Percentiles rank a stretch among this genome's conserved stretches.
These are phyloP conservation scores for Spizaetus ornatus DNA, from an alignment of 2,113 vertebrate genomes.

Conservation along the genomic window DNA sequence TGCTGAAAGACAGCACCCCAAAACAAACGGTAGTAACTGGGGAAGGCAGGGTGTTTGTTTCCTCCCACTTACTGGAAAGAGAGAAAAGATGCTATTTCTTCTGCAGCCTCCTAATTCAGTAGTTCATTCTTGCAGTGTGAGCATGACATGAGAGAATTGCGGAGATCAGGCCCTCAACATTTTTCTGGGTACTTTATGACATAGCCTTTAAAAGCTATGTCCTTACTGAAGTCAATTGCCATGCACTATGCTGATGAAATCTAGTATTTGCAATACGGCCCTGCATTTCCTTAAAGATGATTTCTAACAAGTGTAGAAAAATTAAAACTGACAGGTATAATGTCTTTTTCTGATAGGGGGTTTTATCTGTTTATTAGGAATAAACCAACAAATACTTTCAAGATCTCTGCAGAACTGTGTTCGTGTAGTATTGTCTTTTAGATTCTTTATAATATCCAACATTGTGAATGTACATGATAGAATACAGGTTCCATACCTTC, in stretches of 20 bases:
- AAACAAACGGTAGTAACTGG: background rate
- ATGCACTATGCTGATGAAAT: background rate
- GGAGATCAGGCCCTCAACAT: background rate
- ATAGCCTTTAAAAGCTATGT: background rate
- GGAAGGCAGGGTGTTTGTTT: background rate
- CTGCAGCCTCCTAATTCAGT: background rate
- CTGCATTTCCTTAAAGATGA: background rate
- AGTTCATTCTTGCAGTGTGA: background rate
- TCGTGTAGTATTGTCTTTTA: background rate
- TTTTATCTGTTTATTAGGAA: background rate
- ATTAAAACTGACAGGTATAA: background rate
- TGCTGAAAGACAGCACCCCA: background rate
- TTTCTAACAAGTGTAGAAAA: background rate
- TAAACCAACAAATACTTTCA: background rate
- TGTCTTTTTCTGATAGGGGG: background rate
- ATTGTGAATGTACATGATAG: background rate
- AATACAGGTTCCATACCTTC: background rate
- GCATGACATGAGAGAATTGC: background rate
- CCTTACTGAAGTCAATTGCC: background rate
- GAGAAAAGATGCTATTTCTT: background rate
- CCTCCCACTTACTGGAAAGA: background rate
- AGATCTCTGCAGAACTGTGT: background rate
- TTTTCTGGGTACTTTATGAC: background rate
- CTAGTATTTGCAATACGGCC: background rate
- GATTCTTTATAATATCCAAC: background rate